Base-by-base conservation (phyloP, 1,140 invertebrate genomes). In the Dolichoris vasculosae region DNA sequence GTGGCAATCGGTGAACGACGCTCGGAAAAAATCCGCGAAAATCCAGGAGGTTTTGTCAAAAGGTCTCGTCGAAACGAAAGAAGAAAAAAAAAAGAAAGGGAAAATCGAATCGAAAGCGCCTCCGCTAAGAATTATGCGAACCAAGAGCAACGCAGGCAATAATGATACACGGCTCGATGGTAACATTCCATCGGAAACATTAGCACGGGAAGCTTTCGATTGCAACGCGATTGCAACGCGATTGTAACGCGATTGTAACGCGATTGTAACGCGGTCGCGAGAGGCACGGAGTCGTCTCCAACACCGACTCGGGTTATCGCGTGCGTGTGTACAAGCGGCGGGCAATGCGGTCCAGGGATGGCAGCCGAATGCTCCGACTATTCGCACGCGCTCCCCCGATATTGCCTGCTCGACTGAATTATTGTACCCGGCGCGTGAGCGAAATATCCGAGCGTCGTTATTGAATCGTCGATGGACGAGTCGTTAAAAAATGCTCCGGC, bases 331-430 rank as follows among this genome's bases (percentile, higher is more conserved):
- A 90, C 88, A 89, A 88, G 89, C 90, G 89, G 88, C 89, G 7
- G 26, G 46, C 89, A 90, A 92, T 91, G 88, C 90, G 88, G 89
- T 88, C 89, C 90, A 91, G 91, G 90, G 89, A 13, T 7, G 17
- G 90, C 89, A 90, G 87, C 89, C 90, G 90, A 92, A 92, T 91
- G 91, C 89, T 90, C 88, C 88, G 86, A 88, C 89, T 88, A 90
- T 91, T 91, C 89, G 90, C 89, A 88, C 88, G 88, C 87, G 88
- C 17, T 20, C 40, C 38, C 26, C 89, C 91, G 88, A 92, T 92
- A 92, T 92, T 92, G 91, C 90, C 91, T 90, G 89, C 88, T 91
- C 89, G 88, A 91, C 90, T 92, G 91, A 92, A 92, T 92, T 91
- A 92, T 92, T 91, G 91, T 91, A 89, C 90, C 89, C 89, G 89